phyloP scores from a whole-genome alignment of 2,797 vertebrate genomes.

The Oryzias dopingdopingensis region DNA sequence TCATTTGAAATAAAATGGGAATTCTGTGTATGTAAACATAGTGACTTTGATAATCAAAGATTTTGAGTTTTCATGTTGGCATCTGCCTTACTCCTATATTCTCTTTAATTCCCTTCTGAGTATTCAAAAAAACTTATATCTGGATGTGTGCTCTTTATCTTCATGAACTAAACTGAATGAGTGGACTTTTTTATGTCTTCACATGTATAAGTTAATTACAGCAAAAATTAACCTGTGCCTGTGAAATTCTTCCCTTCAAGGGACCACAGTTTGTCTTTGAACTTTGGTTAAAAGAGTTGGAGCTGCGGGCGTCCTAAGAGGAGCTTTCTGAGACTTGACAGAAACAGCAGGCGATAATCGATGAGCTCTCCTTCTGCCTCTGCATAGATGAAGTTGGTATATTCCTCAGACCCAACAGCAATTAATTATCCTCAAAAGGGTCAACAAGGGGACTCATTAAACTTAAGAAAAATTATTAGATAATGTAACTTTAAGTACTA shows the following conservation, averaged over 20 bases:
- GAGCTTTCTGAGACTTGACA: constrained; percentile 58
- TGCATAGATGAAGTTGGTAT: constrained; percentile 45
- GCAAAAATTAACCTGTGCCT: constrained; percentile 21
- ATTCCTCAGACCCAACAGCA: constrained; percentile 41
- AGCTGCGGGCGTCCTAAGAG: constrained; percentile 28
- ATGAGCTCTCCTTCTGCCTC: constrained; percentile 63
- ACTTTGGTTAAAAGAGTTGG: constrained; percentile 32
- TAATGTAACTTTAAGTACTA: constrained; percentile 34
- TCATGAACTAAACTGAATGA: too few relatives aligned
- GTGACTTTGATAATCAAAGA: too few relatives aligned
- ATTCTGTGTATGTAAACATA: too few relatives aligned
- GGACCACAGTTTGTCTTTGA: constrained; percentile 44
- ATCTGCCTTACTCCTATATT: too few relatives aligned
- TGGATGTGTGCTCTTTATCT: too few relatives aligned
- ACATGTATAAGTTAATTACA: constrained; percentile 26
- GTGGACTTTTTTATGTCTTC: neutral
- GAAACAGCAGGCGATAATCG: constrained; percentile 69
- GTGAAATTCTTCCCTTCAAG: constrained; percentile 42
- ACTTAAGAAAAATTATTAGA: constrained; percentile 45
- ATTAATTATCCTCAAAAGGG: constrained; percentile 52
- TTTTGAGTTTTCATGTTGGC: too few relatives aligned
- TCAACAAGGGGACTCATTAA: constrained; percentile 51
- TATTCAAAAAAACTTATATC: too few relatives aligned
- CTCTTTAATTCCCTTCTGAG: too few relatives aligned
- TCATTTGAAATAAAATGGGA: too few relatives aligned